A percentile compares a stretch with the other conserved stretches of the same genome.
These are phyloP conservation scores for Acrobasis repandana DNA, from an alignment of 2,888 invertebrate species.

Conservation along the genomic window DNA sequence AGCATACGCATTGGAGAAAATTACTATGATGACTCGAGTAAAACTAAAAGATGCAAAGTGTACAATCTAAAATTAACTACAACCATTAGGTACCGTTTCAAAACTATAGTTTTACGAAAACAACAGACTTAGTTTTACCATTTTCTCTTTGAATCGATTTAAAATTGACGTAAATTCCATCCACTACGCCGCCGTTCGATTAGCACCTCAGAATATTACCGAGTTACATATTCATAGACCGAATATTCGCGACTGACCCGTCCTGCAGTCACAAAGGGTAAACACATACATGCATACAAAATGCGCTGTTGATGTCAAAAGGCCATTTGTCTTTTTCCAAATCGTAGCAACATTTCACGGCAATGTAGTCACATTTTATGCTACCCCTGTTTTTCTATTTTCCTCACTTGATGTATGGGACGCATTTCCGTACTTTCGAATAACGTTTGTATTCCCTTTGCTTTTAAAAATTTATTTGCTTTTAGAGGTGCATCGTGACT, in stretches of 20 bases:
- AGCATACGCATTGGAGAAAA: too few species aligned
- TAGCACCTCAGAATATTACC: constrained; percentile 16
- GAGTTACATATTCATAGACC: constrained; percentile 18
- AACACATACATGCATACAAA: constrained; percentile 53
- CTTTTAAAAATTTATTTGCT: constrained; percentile 77
- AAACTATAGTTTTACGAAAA: too few species aligned
- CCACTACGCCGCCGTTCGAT: not conserved
- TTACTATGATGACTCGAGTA: too few species aligned
- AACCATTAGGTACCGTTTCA: too few species aligned
- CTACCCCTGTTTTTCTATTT: constrained; percentile 76
- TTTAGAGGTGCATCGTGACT: constrained; percentile 45
- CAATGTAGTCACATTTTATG: constrained; percentile 74
- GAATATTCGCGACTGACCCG: constrained; percentile 21
- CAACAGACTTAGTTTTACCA: not conserved
- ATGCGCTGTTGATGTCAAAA: constrained; percentile 59
- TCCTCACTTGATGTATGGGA: constrained; percentile 77
- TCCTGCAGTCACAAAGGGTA: constrained; percentile 34
- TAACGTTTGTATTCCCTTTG: constrained; percentile 74
- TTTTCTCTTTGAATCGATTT: not conserved
- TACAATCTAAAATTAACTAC: too few species aligned
- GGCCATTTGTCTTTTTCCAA: constrained; percentile 69
- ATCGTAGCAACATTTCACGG: constrained; percentile 74
- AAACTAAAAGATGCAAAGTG: too few species aligned
- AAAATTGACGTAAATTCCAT: constrained; percentile 6
- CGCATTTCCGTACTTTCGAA: constrained; percentile 80